Percentiles rank a stretch among this genome's conserved stretches.
phyloP scores from a whole-genome alignment of 2,113 vertebrate genomes.

The Gymnobelideus leadbeateri region DNA sequence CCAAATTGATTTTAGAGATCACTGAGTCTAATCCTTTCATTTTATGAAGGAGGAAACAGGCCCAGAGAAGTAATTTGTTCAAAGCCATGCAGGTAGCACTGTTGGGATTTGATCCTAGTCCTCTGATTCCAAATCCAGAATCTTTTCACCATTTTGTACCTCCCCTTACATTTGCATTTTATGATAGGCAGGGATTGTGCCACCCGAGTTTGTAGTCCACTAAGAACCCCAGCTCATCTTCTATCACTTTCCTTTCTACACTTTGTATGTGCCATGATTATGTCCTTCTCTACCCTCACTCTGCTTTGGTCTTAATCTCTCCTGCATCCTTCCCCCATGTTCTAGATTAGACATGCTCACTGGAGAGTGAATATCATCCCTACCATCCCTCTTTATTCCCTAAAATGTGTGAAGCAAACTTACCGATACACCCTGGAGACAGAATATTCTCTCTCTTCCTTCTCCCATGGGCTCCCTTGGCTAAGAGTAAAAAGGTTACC shows the following conservation, averaged over 20 bases:
- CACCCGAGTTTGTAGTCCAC: not conserved
- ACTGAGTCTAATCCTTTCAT: not conserved
- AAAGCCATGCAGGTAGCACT: not conserved
- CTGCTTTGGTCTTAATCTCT: not conserved
- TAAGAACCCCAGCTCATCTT: not conserved
- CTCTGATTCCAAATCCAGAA: not conserved
- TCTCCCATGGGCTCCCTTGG: not conserved
- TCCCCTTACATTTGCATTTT: not conserved
- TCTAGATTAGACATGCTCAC: not conserved
- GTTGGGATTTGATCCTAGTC: not conserved
- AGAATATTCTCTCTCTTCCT: not conserved
- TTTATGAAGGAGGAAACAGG: not conserved
- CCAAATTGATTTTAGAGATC: not conserved
- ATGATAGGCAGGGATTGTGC: not conserved
- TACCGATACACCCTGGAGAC: not conserved
- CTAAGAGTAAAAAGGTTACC: not conserved
- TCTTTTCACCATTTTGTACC: not conserved
- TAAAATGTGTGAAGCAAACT: not conserved
- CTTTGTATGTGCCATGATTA: not conserved
- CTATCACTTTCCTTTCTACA: not conserved
- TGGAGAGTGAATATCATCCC: not conserved
- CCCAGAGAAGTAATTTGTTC: not conserved
- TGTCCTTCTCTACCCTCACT: not conserved
- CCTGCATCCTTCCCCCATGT: not conserved
- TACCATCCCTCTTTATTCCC: not conserved